Evolutionary conservation across 2,888 invertebrate genomes (phyloP), one percentile per base, ranked within the genome.

Genomic region (Iselma pallidipennis): DNA sequence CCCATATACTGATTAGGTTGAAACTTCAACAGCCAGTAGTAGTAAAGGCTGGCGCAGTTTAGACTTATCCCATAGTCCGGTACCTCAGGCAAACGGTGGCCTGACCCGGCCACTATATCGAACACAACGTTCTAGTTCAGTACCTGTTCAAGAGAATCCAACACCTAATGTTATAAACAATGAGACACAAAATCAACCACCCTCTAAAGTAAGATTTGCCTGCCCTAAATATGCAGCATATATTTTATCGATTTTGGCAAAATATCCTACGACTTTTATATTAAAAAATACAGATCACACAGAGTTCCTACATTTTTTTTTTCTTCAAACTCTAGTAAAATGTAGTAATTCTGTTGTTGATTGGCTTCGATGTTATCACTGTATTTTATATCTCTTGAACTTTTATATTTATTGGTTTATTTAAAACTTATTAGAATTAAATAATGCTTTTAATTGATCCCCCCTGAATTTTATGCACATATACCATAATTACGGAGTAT

Each of bases 41-140:
- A n/a, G n/a, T 78, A 83, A 83, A 77, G 81, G 82, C 71, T 84
- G 84, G 84, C 83, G 84, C 76, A 84, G 84, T 79, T 79, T 84
- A 79, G 84, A 84, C 78, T 80, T 80, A 72, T 74, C 76, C 67
- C 81, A 79, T 73, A 76, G 75, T 71, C 74, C 76, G 72, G 75
- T 75, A 64, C 69, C 75, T 70, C 76, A 75, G 73, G 71, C 74
- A 64, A 76, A 74, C 71, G 76, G 75, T 59, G 74, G 70, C 70
- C 78, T 83, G 66, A 79, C 81, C 71, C 80, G 85, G 72, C 84
- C 86, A 70, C 81, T 84, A 71, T 87, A 85, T 80, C 85, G 87
- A 76, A 86, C 86, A 53, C 86, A 87, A 78, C 83, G 88, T 65
- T 87, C 87, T 78, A 87, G 86, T 74, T 88, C 88, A 50, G 86